Evolutionary conservation across 2,888 invertebrate species (phyloP).

Genomic region (Macaria liturata): DNA sequence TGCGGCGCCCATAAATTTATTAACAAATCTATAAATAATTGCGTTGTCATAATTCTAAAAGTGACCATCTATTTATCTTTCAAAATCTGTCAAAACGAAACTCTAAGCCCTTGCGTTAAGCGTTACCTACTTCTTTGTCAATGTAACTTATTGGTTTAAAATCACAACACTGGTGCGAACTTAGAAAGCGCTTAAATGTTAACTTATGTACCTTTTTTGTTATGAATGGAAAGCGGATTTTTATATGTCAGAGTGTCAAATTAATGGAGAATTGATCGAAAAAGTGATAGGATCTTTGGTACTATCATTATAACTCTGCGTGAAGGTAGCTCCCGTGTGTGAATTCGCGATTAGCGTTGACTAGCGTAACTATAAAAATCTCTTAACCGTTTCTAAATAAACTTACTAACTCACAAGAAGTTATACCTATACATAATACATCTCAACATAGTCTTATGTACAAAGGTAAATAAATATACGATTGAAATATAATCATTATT

Average conservation of each 20-base stretch:
- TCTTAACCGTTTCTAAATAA: too few relatives aligned
- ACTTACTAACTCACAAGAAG: too few relatives aligned
- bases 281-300: neutral
- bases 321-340: neutral
- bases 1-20: slow-evolving; percentile 68
- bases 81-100: slow-evolving; percentile 26
- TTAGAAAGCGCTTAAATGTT: slow-evolving; percentile 54
- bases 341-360: too few relatives aligned
- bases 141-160: slow-evolving; percentile 37
- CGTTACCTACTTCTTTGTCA: slow-evolving; percentile 13
- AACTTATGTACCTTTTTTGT: too few relatives aligned
- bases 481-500: too few relatives aligned
- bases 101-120: slow-evolving; percentile 30
- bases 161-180: slow-evolving; percentile 63
- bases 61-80: neutral
- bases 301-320: neutral
- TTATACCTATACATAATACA: too few relatives aligned
- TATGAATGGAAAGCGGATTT: too few relatives aligned
- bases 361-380: too few relatives aligned
- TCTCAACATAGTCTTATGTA: too few relatives aligned
- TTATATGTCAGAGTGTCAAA: slow-evolving; percentile 14
- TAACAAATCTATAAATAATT: slow-evolving; percentile 75
- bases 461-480: too few relatives aligned
- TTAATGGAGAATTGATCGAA: slow-evolving; percentile 8
- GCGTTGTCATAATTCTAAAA: slow-evolving; percentile 29